Conservation (phyloP, 1,140 invertebrate species). For the Philopotamus ludificatus region DNA sequence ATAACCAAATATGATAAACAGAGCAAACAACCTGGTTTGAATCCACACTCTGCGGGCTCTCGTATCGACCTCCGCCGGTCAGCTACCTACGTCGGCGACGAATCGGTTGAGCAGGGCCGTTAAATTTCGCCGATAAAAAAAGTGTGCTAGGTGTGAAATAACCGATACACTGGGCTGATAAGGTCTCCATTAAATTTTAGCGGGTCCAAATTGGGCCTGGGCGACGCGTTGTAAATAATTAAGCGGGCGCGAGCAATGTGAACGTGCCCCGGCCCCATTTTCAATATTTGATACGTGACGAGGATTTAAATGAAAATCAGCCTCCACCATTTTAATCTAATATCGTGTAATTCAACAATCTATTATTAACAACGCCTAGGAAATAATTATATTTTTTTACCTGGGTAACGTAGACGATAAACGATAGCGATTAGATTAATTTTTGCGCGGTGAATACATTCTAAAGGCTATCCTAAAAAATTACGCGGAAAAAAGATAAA, state of each 20-base stretch:
- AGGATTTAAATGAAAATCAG: background rate
- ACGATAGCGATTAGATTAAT: no score
- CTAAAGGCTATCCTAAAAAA: no score
- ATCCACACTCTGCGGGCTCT: background rate
- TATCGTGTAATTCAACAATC: background rate
- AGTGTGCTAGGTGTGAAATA: background rate
- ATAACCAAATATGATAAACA: no score
- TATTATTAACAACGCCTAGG: background rate
- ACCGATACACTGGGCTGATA: background rate
- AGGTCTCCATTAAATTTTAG: background rate
- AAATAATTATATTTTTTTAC: background rate
- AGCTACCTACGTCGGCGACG: background rate
- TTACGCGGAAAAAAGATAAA: no score
- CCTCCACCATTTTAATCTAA: background rate
- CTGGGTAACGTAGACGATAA: no score
- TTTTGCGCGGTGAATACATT: no score
- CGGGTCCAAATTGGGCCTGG: background rate
- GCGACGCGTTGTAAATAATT: constrained; percentile 4
- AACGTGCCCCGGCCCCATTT: background rate
- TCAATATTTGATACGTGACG: background rate
- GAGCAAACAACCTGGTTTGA: background rate
- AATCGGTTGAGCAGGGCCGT: background rate
- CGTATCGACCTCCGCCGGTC: background rate
- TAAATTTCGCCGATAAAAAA: background rate
- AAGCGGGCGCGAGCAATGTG: background rate